Base-by-base conservation (phyloP, 2,797 vertebrate genomes). In the Avahi laniger region DNA sequence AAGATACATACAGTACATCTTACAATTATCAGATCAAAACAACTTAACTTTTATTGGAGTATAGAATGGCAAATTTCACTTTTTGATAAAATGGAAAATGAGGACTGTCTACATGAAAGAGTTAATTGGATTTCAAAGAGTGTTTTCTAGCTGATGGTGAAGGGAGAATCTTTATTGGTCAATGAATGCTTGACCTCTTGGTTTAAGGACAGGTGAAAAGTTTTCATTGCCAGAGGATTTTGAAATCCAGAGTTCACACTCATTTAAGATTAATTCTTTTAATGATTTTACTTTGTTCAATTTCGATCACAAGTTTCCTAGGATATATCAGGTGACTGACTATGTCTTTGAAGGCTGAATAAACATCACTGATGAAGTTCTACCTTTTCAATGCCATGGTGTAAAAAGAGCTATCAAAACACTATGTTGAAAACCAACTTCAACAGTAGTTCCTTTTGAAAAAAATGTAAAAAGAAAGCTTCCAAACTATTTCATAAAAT, bases 11-110 rank as follows among this genome's bases (percentile, higher is more conserved):
- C 97, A 97, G 98, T 98, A 98, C 98, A 98, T 98, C 98, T 98
- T 98, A 98, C 98, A 98, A 98, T 99, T 98, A 99, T 99, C 98
- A 99, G 99, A 99, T 99, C 98, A 98, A 98, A 99, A 98, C 98
- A 99, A 98, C 98, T 98, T 98, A 98, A 98, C 98, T 99, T 98
- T 98, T 98, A 98, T 98, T 97, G 97, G 98, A 97, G 97, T 98
- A 97, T 96, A 98, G 97, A 98, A 98, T 98, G 98, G 98, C 97
- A 98, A 98, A 98, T 99, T 98, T 98, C 97, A 97, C 96, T 98
- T 98, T 97, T 96, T 97, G 96, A 98, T 98, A 97, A 98, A 98
- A 98, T 95, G 94, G 97, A 98, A 97, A 98, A 98, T 97, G 98
- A 98, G 96, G 97, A 96, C 96, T 97, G 96, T 94, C 98, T 97